Evolutionary conservation across 1,140 invertebrate genomes (phyloP), one percentile per base, ranked within the genome.

Genomic region (Calephelis virginiensis): DNA sequence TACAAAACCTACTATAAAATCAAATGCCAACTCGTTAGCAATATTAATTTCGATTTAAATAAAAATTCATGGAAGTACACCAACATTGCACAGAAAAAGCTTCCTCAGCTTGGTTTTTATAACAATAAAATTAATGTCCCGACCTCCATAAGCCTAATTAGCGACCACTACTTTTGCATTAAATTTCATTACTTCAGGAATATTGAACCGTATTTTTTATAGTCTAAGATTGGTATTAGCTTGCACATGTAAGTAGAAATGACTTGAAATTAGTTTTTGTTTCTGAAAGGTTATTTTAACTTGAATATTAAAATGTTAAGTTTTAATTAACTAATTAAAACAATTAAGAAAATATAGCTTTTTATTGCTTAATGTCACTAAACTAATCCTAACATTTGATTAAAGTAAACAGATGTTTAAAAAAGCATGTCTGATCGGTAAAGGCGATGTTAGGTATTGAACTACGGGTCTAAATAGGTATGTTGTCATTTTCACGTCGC

Each of bases 41-140:
- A 40, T 40, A 40, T 40, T 40, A 40, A 1, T 40, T 40, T 40
- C 40, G 8, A 40, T 40, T 48, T 48, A 14, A 17, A 53, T 17
- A 28, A 53, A 53, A 53, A 5, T 53, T 8, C 50, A 17, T 6
- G 40, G 14, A 17, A 28, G 17, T 17, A 14, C 14, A 53, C 50
- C 50, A 28, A 53, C 68, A 68, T 73, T 70, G 47, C 67, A 69
- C 62, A 68, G 64, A 61, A 61, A 68, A 63, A 67, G 53, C 64
- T 72, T 64, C 70, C 69, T 70, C 72, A 69, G 67, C 70, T 13
- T 61, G 53, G 75, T 66, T 74, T 76, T 76, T 73, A 70, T 74
- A 71, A 72, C 69, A 74, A 74, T 74, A 67, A 76, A 76, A 76
- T 76, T 76, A 76, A 76, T 74, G 75, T 74, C 66, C 61, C 70